Conservation (phyloP, 2,797 vertebrate genomes). For the Synaphobranchus kaupii region DNA sequence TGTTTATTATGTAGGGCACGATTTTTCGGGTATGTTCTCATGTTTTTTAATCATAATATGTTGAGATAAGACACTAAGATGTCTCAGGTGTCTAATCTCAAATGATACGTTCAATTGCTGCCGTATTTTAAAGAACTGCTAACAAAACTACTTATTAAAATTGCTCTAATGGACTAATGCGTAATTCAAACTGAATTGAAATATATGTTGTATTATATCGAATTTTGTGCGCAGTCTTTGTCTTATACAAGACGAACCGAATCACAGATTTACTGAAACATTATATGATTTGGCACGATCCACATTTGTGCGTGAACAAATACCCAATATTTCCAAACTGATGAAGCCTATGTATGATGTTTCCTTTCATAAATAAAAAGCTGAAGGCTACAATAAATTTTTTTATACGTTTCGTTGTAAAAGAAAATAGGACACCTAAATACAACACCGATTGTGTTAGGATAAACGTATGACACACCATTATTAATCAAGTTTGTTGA, state of each 20-base stretch:
- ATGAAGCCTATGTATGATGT: neutral
- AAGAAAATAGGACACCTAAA: neutral
- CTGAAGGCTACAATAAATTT: neutral
- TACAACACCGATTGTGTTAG: neutral
- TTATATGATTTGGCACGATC: neutral
- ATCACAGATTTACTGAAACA: neutral
- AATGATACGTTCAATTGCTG: neutral
- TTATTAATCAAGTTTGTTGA: neutral
- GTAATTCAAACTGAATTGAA: neutral
- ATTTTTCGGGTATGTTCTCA: neutral
- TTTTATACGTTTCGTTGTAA: neutral
- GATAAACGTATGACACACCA: neutral
- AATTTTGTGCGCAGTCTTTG: neutral
- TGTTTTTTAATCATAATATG: neutral
- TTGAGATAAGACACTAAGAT: neutral
- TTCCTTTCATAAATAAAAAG: neutral
- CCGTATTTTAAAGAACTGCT: neutral
- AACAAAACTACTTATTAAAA: no score
- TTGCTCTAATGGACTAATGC: neutral
- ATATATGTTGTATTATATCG: neutral
- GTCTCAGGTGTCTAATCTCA: neutral
- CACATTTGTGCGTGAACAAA: neutral
- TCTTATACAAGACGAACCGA: neutral
- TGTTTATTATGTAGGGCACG: neutral
- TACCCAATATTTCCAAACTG: neutral